These are phyloP conservation scores for Tetramorium parvispinum DNA, from an alignment of 1,140 invertebrate genomes.

Conservation along the genomic window DNA sequence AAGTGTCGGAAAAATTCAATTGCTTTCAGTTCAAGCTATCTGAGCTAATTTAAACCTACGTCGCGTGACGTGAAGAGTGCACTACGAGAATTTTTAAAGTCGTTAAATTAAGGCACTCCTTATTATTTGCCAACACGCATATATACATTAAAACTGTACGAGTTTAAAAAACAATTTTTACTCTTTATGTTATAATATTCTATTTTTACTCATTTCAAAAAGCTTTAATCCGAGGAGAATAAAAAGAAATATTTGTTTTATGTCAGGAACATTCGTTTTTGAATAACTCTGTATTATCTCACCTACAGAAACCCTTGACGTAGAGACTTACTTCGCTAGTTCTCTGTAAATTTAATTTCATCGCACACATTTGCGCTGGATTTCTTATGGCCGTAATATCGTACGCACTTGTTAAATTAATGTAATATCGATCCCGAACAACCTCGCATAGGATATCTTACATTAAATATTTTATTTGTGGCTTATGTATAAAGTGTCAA, in stretches of 20 bases:
- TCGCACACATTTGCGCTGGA: background rate
- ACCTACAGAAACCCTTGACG: background rate
- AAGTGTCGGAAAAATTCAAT: background rate
- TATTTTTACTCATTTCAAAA: background rate
- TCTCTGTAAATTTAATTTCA: background rate
- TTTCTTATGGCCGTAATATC: constrained; percentile 12
- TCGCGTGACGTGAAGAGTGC: background rate
- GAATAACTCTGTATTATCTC: background rate
- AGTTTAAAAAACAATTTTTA: background rate
- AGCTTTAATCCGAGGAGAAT: background rate
- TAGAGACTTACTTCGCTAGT: background rate
- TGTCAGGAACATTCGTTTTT: background rate
- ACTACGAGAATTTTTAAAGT: background rate
- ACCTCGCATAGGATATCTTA: background rate
- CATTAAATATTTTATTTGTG: constrained; percentile 28
- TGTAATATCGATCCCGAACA: constrained; percentile 25
- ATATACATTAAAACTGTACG: background rate
- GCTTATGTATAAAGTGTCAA: constrained; percentile 29
- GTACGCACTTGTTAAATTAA: constrained; percentile 5
- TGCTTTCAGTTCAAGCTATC: background rate
- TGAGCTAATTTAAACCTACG: background rate
- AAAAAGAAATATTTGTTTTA: background rate
- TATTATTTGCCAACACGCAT: background rate
- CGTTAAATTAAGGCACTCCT: background rate
- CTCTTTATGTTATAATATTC: background rate